Percentiles rank a stretch among this genome's conserved stretches.
phyloP scores from a whole-genome alignment of 2,113 vertebrate species.

The Acrocephalus kingi region DNA sequence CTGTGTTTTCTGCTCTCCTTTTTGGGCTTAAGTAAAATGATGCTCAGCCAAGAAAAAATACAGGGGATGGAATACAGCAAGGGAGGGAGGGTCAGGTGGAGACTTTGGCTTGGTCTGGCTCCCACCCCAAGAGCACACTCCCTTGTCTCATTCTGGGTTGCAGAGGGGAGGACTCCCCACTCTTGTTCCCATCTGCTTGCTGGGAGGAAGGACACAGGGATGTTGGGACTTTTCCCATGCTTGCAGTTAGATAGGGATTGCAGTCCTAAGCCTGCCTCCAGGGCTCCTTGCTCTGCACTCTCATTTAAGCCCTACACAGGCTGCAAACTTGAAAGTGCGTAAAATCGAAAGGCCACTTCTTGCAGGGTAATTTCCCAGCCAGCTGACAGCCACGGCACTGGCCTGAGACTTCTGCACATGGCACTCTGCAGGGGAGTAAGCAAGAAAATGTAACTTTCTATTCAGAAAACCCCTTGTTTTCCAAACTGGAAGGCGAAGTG shows the following conservation, averaged over 20 bases:
- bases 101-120: neutral
- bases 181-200: neutral
- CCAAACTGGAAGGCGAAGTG: neutral
- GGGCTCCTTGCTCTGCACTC: neutral
- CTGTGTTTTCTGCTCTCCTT: neutral
- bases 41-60: neutral
- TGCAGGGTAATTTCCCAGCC: neutral
- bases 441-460: neutral
- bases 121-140: neutral
- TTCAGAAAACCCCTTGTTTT: neutral
- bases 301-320: neutral
- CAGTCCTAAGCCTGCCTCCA: neutral
- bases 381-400: neutral
- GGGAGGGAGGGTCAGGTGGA: neutral
- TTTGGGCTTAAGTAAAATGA: neutral
- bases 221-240: neutral
- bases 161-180: neutral
- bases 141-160: neutral
- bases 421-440: neutral
- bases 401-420: neutral
- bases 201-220: neutral
- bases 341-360: neutral
- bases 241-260: neutral
- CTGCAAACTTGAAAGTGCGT: neutral
- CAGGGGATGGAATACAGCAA: neutral